Conservation (phyloP, 2,113 vertebrate species). For the Formicarius rufipectus region DNA sequence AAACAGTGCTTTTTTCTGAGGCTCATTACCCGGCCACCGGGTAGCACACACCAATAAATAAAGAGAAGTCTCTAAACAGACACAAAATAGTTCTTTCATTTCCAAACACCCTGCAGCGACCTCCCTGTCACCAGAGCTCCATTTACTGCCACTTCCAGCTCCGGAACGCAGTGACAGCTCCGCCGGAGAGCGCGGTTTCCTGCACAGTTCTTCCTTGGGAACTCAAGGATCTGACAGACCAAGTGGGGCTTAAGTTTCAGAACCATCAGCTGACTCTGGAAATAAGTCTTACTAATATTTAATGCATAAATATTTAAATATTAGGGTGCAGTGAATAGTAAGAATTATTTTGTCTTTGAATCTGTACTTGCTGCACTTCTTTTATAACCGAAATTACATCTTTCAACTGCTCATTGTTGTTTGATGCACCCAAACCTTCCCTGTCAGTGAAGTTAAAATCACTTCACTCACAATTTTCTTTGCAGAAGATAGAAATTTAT, state of each 20-base stretch:
- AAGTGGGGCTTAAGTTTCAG: background rate
- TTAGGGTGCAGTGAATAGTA: background rate
- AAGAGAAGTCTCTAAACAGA: background rate
- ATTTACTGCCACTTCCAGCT: background rate
- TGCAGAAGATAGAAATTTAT: conserved; percentile 8
- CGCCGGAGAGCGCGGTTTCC: background rate
- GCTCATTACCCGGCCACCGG: background rate
- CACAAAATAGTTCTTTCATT: background rate
- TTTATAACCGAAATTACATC: conserved; percentile 28
- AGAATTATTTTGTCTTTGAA: conserved; percentile 10
- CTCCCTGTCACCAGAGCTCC: background rate
- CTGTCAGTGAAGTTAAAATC: conserved; percentile 14
- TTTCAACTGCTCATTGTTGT: conserved; percentile 4
- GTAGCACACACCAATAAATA: background rate
- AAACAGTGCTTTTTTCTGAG: background rate
- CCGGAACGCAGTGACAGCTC: background rate
- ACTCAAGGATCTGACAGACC: background rate
- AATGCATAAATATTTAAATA: background rate
- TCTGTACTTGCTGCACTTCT: background rate
- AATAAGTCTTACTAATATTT: background rate
- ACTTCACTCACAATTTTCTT: conserved; percentile 17
- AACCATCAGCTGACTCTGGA: background rate
- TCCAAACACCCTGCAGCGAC: background rate
- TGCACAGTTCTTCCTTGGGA: background rate
- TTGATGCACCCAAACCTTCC: conserved; percentile 5